Evolutionary conservation across 2,888 invertebrate genomes (phyloP).

Genomic region (Nebria brevicollis): DNA sequence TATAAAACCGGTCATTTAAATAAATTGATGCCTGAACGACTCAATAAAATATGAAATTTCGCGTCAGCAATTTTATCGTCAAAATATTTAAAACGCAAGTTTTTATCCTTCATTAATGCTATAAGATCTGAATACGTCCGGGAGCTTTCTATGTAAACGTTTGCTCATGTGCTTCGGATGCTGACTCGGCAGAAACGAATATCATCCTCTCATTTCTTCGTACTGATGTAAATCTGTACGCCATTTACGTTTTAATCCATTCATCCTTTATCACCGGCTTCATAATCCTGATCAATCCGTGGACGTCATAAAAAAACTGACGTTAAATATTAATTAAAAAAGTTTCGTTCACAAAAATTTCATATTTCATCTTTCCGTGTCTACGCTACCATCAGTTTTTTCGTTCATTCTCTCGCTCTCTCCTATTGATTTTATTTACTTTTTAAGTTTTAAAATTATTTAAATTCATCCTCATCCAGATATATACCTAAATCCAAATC

Average conservation of each 20-base stretch:
- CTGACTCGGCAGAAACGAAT: background rate
- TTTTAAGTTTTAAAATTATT: background rate
- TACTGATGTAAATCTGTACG: slow-evolving; percentile 9
- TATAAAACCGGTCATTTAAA: background rate
- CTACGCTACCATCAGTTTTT: background rate
- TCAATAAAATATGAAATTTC: background rate
- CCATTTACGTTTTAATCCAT: slow-evolving; percentile 16
- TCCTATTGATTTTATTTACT: background rate
- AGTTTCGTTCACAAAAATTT: background rate
- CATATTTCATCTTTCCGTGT: background rate
- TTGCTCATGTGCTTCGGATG: background rate
- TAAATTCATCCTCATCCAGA: background rate
- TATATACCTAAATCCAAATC: background rate
- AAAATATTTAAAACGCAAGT: background rate
- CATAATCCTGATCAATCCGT: slow-evolving; percentile 10
- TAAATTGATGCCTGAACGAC: background rate
- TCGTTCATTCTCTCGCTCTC: background rate
- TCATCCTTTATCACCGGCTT: slow-evolving; percentile 9
- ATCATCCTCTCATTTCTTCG: background rate
- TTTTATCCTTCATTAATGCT: background rate
- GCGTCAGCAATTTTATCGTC: background rate
- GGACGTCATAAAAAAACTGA: background rate
- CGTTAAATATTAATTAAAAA: slow-evolving; percentile 18
- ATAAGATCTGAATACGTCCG: background rate
- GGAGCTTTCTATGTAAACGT: background rate